These are phyloP conservation scores for Drosophila dives DNA, from an alignment of 2,888 invertebrate species.

Conservation along the genomic window DNA sequence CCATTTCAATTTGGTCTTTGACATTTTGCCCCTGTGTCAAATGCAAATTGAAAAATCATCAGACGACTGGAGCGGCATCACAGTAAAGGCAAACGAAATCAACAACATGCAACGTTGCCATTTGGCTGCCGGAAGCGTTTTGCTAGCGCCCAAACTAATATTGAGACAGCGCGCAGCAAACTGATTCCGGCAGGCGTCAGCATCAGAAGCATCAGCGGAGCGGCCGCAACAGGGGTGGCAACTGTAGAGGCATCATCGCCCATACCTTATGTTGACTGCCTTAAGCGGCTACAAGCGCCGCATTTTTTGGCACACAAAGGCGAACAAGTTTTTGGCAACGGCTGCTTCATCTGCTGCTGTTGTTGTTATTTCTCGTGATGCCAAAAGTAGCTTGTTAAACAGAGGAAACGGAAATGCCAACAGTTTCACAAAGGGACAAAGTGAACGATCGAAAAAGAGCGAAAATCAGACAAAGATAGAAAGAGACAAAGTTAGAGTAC, in stretches of 20 bases:
- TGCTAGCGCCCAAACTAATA: slow-evolving; percentile 76
- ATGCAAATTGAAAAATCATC: slow-evolving; percentile 81
- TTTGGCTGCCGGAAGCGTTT: slow-evolving; percentile 76
- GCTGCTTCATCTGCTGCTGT: slow-evolving; percentile 35
- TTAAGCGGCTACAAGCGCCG: slow-evolving; percentile 53
- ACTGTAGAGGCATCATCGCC: slow-evolving; percentile 24
- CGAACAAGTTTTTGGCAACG: slow-evolving; percentile 76
- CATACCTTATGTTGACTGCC: slow-evolving; percentile 34
- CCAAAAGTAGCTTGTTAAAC: slow-evolving; percentile 78
- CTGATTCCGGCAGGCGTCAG: slow-evolving; percentile 63
- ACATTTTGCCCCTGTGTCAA: slow-evolving; percentile 73
- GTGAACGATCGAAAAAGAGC: slow-evolving; percentile 22
- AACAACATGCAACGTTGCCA: slow-evolving; percentile 63
- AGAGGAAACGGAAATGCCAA: slow-evolving; percentile 79
- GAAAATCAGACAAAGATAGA: neutral
- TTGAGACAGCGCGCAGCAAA: slow-evolving; percentile 67
- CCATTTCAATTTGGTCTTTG: slow-evolving; percentile 77
- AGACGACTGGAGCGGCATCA: slow-evolving; percentile 52
- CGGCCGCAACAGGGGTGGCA: slow-evolving; percentile 19
- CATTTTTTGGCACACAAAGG: slow-evolving; percentile 74
- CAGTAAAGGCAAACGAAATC: slow-evolving; percentile 52
- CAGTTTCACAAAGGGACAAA: slow-evolving; percentile 76
- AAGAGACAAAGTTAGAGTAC: neutral
- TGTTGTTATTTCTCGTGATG: slow-evolving; percentile 60
- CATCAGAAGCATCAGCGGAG: slow-evolving; percentile 8